Percentiles rank a stretch among this genome's conserved stretches.
Evolutionary conservation across 2,113 vertebrate genomes (phyloP).

Genomic region (Calidris pygmaea): DNA sequence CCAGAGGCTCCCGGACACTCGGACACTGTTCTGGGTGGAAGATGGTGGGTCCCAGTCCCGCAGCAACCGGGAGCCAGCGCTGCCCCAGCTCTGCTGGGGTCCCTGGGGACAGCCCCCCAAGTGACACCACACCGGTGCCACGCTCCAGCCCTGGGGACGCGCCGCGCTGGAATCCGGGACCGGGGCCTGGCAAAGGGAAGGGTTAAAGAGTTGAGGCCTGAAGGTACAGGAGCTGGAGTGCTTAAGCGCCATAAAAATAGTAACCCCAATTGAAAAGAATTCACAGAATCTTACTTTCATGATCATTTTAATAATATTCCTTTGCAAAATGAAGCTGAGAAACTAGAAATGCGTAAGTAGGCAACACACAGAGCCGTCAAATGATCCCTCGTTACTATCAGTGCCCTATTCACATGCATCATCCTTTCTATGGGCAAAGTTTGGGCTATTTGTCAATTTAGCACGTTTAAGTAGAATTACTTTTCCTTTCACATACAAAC

Average conservation of each 20-base stretch:
- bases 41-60: background rate
- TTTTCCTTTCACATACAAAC: background rate
- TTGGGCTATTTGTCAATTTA: background rate
- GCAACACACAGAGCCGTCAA: conserved; percentile 26
- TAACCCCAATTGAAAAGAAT: conserved; percentile 33
- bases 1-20: background rate
- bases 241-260: background rate
- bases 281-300: conserved; percentile 49
- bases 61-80: accelerated
- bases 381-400: background rate
- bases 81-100: background rate
- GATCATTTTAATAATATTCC: conserved; percentile 49
- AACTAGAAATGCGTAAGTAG: conserved; percentile 52
- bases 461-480: background rate
- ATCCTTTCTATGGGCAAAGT: background rate
- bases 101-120: too few species aligned
- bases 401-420: background rate
- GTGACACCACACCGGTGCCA: accelerated
- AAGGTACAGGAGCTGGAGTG: background rate
- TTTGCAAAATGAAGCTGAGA: conserved; percentile 50
- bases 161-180: too few species aligned
- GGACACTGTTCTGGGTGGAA: background rate
- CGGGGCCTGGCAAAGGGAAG: background rate
- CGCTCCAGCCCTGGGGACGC: background rate
- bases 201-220: background rate